Evolutionary conservation across 2,113 vertebrate genomes (phyloP).

Genomic region (Leiothrix lutea): DNA sequence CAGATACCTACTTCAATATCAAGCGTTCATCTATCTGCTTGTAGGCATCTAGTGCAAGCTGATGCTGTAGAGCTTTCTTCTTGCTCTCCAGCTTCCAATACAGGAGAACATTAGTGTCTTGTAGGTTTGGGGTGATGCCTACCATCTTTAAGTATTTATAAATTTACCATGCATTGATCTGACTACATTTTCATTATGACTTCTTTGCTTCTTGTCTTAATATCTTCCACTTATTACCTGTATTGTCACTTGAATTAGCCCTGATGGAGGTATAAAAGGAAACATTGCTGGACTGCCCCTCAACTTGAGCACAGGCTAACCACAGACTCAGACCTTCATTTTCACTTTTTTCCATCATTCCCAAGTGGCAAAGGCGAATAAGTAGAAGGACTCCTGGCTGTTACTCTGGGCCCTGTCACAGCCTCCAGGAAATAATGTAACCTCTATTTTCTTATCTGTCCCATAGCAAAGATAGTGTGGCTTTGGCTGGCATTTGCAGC

Average conservation of each 20-base stretch:
- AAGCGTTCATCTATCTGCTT: neutral
- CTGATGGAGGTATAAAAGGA: neutral
- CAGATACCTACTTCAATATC: neutral
- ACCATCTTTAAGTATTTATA: neutral
- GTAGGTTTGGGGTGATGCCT: neutral
- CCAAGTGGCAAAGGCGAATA: neutral
- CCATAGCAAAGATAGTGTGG: accelerated
- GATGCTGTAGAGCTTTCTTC: neutral
- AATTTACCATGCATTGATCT: neutral
- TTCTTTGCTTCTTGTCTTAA: neutral
- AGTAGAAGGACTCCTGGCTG: neutral
- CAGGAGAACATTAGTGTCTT: neutral
- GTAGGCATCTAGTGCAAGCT: neutral
- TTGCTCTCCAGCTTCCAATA: neutral
- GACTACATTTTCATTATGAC: neutral
- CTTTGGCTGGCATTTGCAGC: neutral
- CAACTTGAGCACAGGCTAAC: neutral
- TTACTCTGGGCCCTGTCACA: neutral
- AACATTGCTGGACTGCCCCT: accelerated
- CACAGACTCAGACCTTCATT: neutral
- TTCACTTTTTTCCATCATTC: neutral
- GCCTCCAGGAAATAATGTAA: neutral
- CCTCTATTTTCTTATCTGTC: neutral
- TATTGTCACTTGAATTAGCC: neutral
- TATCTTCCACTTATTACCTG: neutral